Percentiles rank a stretch among this genome's conserved stretches.
Evolutionary conservation across 1,140 invertebrate genomes (phyloP).

Genomic region (Probaryconus sp.): DNA sequence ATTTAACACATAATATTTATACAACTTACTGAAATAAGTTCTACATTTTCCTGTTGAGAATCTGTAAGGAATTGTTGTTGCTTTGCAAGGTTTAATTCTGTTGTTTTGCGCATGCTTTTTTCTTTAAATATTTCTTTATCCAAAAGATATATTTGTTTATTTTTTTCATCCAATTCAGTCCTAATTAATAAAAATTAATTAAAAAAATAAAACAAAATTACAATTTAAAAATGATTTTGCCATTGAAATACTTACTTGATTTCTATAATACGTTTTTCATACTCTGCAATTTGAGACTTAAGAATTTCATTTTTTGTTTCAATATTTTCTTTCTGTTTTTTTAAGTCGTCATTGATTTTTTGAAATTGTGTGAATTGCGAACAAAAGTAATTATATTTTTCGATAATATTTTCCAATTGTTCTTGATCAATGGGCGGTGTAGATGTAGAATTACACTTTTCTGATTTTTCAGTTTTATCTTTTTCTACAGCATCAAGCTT

Average conservation of each 20-base stretch:
- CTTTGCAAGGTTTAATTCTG: conserved; percentile 67
- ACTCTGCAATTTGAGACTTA: conserved; percentile 70
- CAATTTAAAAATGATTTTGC: conserved; percentile 5
- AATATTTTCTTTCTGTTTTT: conserved; percentile 72
- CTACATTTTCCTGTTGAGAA: conserved; percentile 68
- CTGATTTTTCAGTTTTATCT: conserved; percentile 15
- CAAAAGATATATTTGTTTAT: conserved; percentile 60
- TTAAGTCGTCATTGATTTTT: conserved; percentile 76
- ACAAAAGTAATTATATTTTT: conserved; percentile 61
- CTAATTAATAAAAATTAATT: conserved; percentile 41
- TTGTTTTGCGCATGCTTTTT: conserved; percentile 61
- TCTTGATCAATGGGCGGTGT: conserved; percentile 30
- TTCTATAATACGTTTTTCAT: conserved; percentile 72
- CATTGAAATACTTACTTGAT: conserved; percentile 61
- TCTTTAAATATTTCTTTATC: conserved; percentile 70
- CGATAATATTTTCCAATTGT: conserved; percentile 54
- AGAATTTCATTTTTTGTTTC: conserved; percentile 72
- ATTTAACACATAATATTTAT: conserved; percentile 14
- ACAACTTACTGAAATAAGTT: conserved; percentile 68
- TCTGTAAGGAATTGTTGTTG: conserved; percentile 61
- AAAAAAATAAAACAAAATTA: conserved; percentile 8
- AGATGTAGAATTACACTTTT: conserved; percentile 24
- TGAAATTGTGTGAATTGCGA: conserved; percentile 62
- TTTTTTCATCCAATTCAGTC: conserved; percentile 66
- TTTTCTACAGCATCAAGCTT: conserved; percentile 14